These are phyloP conservation scores for Melanotaenia trifasciata DNA, from an alignment of 2,797 vertebrate genomes.

Conservation along the genomic window DNA sequence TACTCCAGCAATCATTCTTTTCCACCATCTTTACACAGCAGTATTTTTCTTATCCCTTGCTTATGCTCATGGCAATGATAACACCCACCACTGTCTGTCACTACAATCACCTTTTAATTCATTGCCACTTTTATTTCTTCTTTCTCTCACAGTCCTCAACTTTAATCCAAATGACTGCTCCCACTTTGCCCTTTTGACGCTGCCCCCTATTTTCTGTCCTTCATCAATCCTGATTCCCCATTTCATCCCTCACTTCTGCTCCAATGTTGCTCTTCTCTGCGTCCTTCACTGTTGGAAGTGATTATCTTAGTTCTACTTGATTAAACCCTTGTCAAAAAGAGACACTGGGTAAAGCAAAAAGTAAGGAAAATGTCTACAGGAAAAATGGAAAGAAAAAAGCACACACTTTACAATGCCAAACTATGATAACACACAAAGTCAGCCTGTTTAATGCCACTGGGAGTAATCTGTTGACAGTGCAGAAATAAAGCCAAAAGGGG, in stretches of 20 bases:
- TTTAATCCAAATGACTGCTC: constrained; percentile 8
- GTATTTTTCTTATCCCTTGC: constrained; percentile 42
- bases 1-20: constrained; percentile 35
- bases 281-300: constrained; percentile 20
- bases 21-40: constrained; percentile 36
- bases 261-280: background rate
- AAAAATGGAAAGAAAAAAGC: constrained; percentile 14
- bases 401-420: constrained; percentile 16
- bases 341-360: constrained; percentile 33
- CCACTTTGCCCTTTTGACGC: constrained; percentile 9
- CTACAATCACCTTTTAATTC: constrained; percentile 17
- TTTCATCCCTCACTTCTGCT: constrained; percentile 35
- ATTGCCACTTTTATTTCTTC: constrained; percentile 28
- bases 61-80: constrained; percentile 19
- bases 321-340: constrained; percentile 32
- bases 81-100: background rate
- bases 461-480: constrained; percentile 61
- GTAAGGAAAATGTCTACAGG: constrained; percentile 29
- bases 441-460: constrained; percentile 46
- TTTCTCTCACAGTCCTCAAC: constrained; percentile 12
- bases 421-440: constrained; percentile 38
- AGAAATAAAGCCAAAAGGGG: constrained; percentile 50
- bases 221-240: constrained; percentile 30
- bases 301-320: constrained; percentile 40
- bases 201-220: constrained; percentile 6